phyloP scores from a whole-genome alignment of 2,888 invertebrate species.

The Polydesmus complanatus region DNA sequence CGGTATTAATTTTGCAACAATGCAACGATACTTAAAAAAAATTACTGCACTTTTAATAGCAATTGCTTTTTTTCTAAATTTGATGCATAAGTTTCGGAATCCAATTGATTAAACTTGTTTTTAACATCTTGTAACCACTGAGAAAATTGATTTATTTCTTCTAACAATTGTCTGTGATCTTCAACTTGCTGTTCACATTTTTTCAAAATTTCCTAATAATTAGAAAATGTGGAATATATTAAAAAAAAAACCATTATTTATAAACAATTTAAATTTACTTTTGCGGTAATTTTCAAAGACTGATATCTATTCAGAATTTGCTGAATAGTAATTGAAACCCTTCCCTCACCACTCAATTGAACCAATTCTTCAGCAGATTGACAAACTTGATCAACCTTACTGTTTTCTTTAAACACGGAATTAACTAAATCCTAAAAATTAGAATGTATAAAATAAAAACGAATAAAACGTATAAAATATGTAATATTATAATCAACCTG shows the following conservation, averaged over 20 bases:
- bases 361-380: conserved; percentile 73
- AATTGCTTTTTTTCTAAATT: not conserved
- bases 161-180: conserved; percentile 64
- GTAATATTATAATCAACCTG: conserved; percentile 68
- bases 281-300: conserved; percentile 72
- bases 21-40: not conserved
- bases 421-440: conserved; percentile 51
- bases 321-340: conserved; percentile 74
- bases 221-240: not conserved
- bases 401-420: conserved; percentile 66
- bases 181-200: conserved; percentile 78
- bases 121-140: conserved; percentile 66
- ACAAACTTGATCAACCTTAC: conserved; percentile 69
- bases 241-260: not conserved
- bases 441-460: conserved; percentile 15
- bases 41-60: not conserved
- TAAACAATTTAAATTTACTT: conserved; percentile 33
- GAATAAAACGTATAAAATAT: conserved; percentile 41
- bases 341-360: conserved; percentile 64
- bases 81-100: not conserved
- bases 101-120: conserved; percentile 44
- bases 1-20: not conserved
- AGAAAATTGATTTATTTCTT: conserved; percentile 68
- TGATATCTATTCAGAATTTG: conserved; percentile 81
- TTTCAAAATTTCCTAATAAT: conserved; percentile 58